Evolutionary conservation across 2,888 invertebrate genomes (phyloP), one percentile per base, ranked within the genome.

Genomic region (Choristoneura rosaceana): DNA sequence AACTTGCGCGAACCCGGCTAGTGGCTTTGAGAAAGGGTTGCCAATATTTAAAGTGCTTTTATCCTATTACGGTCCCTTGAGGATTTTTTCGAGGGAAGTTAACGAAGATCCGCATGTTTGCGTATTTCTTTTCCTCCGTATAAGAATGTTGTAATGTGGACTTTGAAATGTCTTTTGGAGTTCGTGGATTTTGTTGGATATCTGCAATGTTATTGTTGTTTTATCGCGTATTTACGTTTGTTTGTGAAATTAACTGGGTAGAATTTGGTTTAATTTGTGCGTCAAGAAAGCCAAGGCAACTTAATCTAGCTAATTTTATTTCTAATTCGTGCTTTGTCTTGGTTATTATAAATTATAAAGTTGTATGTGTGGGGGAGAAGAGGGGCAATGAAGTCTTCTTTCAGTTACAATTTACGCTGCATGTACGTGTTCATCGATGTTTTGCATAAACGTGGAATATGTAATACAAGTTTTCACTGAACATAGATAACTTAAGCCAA

Each of bases 51-150:
- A 69, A 79, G 76, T 76, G 74, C 74, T 78, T 76, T 79, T 78
- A 81, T 80, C 76, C 76, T 76, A 78, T 81, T 80, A 81, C 71
- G 75, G 74, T 73, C 75, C 79, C 74, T 76, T 76, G 69, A 78
- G 76, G 75, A 76, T 78, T 76, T 74, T 79, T 80, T 76, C 69
- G 73, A 74, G 74, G 76, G 76, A 77, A 77, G 76, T 79, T 78
- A 78, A 75, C 77, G 77, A 69, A 68, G 50, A 68, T 63, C 47
- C 9, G 61, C 52, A 43, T 34, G 59, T 50, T 62, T 55, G 25
- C 9, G 55, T 55, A 55, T 55, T 66, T 73, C 43, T 41, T 38
- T 60, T 60, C 8, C 17, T 50, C 17, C 66, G 66, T 66, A 41
- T 60, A 65, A 34, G 58, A 64, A 70, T 70, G 70, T 52, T 50